Base-by-base conservation (phyloP, 1,140 invertebrate genomes). In the Tachypleus tridentatus region DNA sequence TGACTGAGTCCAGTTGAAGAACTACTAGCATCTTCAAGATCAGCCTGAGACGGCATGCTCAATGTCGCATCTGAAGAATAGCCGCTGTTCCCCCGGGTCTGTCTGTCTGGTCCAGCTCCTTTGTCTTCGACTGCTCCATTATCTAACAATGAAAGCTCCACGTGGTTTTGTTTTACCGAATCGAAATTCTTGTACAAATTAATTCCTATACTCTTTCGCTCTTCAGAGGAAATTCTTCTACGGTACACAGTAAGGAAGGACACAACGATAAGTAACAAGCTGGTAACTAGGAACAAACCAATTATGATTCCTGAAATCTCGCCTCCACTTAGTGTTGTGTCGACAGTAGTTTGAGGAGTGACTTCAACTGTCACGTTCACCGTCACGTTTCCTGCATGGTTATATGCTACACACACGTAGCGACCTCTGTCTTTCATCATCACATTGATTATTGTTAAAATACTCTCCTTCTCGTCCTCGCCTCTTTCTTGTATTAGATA, bases 331-430 rank as follows among this genome's bases (percentile, higher is more conserved):
- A 93, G 76, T 0, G 87, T 86, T 29, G 29, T 29, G 78, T 89
- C 87, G 49, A 87, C 88, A 4, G 85, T 85, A 7, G 61, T 47
- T 57, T 85, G 80, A 53, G 62, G 7, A 11, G 63, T 85, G 51
- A 94, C 87, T 72, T 89, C 85, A 8, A 94, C 78, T 5, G 91
- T 93, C 72, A 92, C 93, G 74, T 94, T 94, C 2, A 89, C 87
- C 77, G 92, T 88, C n/a, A 89, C 88, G 73, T 85, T 89, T 3
- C 94, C 95, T 7, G 89, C 92, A 62, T 86, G 83, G 76, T 97
- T 97, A 73, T 91, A 88, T 10, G 91, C 91, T 0, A 91, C 84
- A 76, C 93, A 97, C 71, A 87, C 87, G 78, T 96, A 96, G 70
- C 91, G 88, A 49, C 86, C 89, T 49, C 88, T 87, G 74, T 97